phyloP scores from a whole-genome alignment of 2,888 invertebrate genomes.

The Cyrtodaria siliqua region DNA sequence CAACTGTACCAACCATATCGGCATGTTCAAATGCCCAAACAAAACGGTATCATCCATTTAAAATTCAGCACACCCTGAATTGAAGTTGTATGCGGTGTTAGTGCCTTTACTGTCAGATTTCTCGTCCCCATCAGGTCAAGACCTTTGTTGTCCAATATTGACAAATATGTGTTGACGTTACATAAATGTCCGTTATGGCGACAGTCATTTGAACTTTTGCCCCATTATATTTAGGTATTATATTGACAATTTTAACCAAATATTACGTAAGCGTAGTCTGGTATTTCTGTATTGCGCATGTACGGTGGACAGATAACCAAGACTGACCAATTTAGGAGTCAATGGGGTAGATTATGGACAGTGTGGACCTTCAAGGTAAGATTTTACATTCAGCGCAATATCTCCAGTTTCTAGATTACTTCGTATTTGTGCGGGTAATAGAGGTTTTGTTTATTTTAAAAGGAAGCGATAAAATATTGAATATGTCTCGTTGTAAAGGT shows the following conservation, averaged over 20 bases:
- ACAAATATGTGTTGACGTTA: constrained; percentile 22
- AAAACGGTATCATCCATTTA: no score
- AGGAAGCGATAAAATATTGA: constrained; percentile 8
- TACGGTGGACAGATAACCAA: no score
- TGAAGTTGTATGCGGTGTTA: no score
- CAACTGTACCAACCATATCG: no score
- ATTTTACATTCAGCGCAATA: no score
- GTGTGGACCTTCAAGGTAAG: no score
- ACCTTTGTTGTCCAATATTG: constrained; percentile 7
- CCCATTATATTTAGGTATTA: constrained; percentile 17
- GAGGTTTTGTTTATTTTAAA: constrained; percentile 40
- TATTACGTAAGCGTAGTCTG: constrained; percentile 24
- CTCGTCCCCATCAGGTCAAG: constrained; percentile 21
- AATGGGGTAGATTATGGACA: no score
- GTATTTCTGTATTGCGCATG: not conserved
- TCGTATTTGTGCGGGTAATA: constrained; percentile 1
- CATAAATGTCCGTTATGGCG: constrained; percentile 17
- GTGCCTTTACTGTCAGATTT: no score
- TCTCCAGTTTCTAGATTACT: no score
- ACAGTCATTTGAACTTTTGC: constrained; percentile 29
- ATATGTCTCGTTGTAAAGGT: constrained; percentile 10
- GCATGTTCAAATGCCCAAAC: no score
- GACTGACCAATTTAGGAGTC: no score
- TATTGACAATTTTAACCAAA: constrained; percentile 36
- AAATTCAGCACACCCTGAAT: no score